Evolutionary conservation across 2,113 vertebrate species (phyloP).

Genomic region (Misgurnus anguillicaudatus): DNA sequence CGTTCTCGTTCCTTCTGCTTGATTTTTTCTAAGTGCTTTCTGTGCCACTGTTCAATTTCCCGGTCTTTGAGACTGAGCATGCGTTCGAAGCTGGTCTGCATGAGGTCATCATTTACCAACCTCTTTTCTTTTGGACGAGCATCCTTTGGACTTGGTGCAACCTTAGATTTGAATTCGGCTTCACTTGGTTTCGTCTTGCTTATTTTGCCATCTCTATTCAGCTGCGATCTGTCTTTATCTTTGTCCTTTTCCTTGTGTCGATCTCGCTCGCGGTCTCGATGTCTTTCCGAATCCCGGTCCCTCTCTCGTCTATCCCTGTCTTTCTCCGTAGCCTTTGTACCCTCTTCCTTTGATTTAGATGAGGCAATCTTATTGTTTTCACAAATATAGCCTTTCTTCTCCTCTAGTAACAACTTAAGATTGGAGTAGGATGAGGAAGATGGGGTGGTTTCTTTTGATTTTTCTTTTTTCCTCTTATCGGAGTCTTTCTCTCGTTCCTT

Average conservation of each 20-base stretch:
- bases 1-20: constrained; percentile 96
- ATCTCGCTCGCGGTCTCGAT: constrained; percentile 85
- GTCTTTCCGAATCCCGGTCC: constrained; percentile 73
- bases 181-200: constrained; percentile 71
- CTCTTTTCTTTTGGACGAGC: constrained; percentile 91
- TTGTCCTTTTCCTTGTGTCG: constrained; percentile 89
- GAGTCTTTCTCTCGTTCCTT: constrained; percentile 81
- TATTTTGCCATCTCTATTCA: constrained; percentile 73
- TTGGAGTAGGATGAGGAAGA: constrained; percentile 71
- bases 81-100: constrained; percentile 98
- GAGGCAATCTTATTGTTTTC: constrained; percentile 79
- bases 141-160: constrained; percentile 78
- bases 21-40: constrained; percentile 97
- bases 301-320: constrained; percentile 88
- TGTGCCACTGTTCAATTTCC: constrained; percentile 98
- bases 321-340: constrained; percentile 85
- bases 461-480: constrained; percentile 88
- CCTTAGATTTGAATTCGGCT: constrained; percentile 81
- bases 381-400: constrained; percentile 76
- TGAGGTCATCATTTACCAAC: constrained; percentile 95
- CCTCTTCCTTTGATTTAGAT: constrained; percentile 88
- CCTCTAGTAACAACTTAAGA: constrained; percentile 81
- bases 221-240: constrained; percentile 84
- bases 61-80: constrained; percentile 98
- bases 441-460: constrained; percentile 73